These are phyloP conservation scores for Tachyglossus aculeatus DNA, from an alignment of 2,797 vertebrate genomes.

Conservation along the genomic window DNA sequence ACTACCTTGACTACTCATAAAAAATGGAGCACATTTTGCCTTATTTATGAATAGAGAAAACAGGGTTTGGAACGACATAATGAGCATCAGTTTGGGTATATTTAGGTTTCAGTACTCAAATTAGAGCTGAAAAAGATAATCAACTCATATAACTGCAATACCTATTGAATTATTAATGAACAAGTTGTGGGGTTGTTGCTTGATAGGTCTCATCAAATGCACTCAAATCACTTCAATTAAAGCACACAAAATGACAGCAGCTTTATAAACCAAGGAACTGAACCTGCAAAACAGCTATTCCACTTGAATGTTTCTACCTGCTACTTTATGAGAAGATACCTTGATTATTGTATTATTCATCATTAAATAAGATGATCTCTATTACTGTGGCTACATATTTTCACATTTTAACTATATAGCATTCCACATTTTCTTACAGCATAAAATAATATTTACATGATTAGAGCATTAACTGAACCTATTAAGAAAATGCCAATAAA, in stretches of 20 bases:
- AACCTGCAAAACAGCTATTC: too few relatives aligned
- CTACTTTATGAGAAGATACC: neutral
- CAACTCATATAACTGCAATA: neutral
- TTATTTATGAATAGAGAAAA: neutral
- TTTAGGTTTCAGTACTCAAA: neutral
- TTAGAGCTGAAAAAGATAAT: neutral
- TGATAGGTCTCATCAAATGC: neutral
- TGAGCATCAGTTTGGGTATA: neutral
- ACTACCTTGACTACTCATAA: neutral
- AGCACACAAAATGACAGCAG: neutral
- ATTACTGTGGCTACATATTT: neutral
- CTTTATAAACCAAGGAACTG: neutral
- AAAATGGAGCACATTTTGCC: neutral
- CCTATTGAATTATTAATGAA: neutral
- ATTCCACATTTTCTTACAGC: neutral
- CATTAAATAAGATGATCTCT: too few relatives aligned
- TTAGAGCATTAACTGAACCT: neutral
- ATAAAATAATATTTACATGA: neutral
- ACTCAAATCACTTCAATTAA: neutral
- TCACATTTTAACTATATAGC: neutral
- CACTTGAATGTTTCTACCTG: neutral
- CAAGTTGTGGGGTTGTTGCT: neutral
- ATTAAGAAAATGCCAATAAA: neutral
- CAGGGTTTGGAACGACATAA: neutral
- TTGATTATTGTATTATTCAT: neutral